Base-by-base conservation (phyloP, 2,797 vertebrate species). In the Acanthurus tractus region DNA sequence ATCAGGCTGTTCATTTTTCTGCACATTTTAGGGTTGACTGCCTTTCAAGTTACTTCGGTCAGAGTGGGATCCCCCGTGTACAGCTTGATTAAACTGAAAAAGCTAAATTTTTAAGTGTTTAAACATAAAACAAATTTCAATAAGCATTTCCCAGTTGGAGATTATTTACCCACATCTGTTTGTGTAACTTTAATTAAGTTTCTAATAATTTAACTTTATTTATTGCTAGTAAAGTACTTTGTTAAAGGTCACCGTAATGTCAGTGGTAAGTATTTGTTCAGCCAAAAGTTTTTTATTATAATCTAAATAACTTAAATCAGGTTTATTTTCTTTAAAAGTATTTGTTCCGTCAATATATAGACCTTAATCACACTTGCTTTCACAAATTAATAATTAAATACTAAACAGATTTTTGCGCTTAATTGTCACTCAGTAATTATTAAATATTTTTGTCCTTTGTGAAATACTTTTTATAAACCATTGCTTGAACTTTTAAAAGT, bases 1-100 rank as follows among this genome's bases (percentile, higher is more conserved):
- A 92, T 92, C 91, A 34, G 72, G 63, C 69, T 40, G 74, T 87
- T 83, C 70, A 42, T 85, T 92, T 78, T 80, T 70, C 57, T 76
- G 81, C 78, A 81, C 82, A 84, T 85, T 85, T 88, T 58, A 74
- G 56, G 78, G 58, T 78, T 76, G 82, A 81, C 67, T 83, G 74
- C 48, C 50, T 74, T 77, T 52, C n/a, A 65, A 78, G 76, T 70
- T 66, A 74, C 29, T 78, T 44, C 42, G 36, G 70, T 76, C 63
- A 15, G 0, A 18, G 52, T 59, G 48, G 20, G 72, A 48, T 67
- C 59, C 46, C 46, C 3, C 18, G 58, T 63, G 65, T 65, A 20
- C 15, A 18, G 20, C 34, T 46, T 50, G 54, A 82, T 83, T 53
- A 54, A 49, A 57, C 77, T 79, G 66, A 67, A 64, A 84, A 36